These are phyloP conservation scores for Amiota minor DNA, from an alignment of 2,888 invertebrate species.

Conservation along the genomic window DNA sequence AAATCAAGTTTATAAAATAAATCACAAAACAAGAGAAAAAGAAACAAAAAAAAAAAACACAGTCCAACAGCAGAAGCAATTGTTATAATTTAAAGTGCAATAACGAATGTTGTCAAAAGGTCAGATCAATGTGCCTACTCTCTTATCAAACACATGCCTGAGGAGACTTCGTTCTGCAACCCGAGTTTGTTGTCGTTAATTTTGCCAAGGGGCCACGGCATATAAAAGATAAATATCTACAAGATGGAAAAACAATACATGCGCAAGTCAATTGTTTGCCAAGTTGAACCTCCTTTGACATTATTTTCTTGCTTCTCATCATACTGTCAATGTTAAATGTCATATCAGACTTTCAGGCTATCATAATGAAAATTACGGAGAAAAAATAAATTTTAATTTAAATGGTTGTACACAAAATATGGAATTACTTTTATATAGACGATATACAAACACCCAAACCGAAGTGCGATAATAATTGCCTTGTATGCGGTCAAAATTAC, in stretches of 20 bases:
- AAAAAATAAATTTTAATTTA: constrained; percentile 21
- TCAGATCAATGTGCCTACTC: background rate
- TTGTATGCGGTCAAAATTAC: constrained; percentile 14
- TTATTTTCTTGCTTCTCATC: background rate
- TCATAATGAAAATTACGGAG: constrained; percentile 12
- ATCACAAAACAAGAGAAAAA: constrained; percentile 42
- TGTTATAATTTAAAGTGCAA: constrained; percentile 17
- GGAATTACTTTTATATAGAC: background rate
- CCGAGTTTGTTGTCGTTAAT: too few relatives aligned
- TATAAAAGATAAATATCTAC: constrained; percentile 15
- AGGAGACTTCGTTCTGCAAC: too few relatives aligned
- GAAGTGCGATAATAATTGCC: background rate
- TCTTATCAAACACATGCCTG: too few relatives aligned
- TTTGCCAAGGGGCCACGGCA: too few relatives aligned
- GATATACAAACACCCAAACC: background rate
- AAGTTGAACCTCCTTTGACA: background rate
- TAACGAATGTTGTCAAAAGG: constrained; percentile 7
- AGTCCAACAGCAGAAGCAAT: background rate
- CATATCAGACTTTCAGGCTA: constrained; percentile 8
- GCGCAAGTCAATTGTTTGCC: constrained; percentile 4
- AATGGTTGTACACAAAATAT: constrained; percentile 9
- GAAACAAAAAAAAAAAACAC: constrained; percentile 31
- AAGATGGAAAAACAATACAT: constrained; percentile 13
- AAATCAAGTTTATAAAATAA: constrained; percentile 61
- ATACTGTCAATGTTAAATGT: background rate